phyloP scores from a whole-genome alignment of 2,888 invertebrate species.

The Augiades crinisus region DNA sequence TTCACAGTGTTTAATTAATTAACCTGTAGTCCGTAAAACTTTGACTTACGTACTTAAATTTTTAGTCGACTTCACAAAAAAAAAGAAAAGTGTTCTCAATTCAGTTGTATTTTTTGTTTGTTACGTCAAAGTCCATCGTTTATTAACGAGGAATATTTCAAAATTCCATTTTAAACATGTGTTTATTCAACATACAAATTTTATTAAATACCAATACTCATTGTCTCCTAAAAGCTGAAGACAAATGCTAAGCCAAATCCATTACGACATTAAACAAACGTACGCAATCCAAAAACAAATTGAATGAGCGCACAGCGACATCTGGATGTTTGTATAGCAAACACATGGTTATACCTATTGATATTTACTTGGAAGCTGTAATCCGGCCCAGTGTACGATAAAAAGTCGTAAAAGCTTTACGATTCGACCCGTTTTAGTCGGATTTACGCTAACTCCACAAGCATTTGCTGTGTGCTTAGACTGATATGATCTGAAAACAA shows the following conservation, averaged over 20 bases:
- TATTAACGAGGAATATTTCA: too few relatives aligned
- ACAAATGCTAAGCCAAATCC: constrained; percentile 1
- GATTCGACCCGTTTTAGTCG: background rate
- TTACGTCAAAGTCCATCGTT: too few relatives aligned
- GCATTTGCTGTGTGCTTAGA: background rate
- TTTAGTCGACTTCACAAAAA: too few relatives aligned
- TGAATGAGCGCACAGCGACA: constrained; percentile 1
- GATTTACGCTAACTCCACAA: constrained; percentile 1
- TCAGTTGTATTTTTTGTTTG: too few relatives aligned
- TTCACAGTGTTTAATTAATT: too few relatives aligned
- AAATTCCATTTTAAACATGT: too few relatives aligned
- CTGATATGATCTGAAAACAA: background rate
- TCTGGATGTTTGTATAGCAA: background rate
- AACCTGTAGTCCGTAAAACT: too few relatives aligned
- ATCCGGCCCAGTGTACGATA: constrained; percentile 6
- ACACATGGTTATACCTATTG: constrained; percentile 3
- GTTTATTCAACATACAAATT: too few relatives aligned
- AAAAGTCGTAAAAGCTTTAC: constrained; percentile 16
- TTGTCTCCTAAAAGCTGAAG: background rate
- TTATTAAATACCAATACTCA: too few relatives aligned
- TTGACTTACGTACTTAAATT: too few relatives aligned
- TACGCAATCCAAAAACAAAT: constrained; percentile 11
- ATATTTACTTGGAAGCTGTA: constrained; percentile 13
- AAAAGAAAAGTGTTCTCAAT: too few relatives aligned
- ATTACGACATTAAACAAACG: constrained; percentile 7